These are phyloP conservation scores for Archilochus colubris DNA, from an alignment of 2,113 vertebrate genomes.

Conservation along the genomic window DNA sequence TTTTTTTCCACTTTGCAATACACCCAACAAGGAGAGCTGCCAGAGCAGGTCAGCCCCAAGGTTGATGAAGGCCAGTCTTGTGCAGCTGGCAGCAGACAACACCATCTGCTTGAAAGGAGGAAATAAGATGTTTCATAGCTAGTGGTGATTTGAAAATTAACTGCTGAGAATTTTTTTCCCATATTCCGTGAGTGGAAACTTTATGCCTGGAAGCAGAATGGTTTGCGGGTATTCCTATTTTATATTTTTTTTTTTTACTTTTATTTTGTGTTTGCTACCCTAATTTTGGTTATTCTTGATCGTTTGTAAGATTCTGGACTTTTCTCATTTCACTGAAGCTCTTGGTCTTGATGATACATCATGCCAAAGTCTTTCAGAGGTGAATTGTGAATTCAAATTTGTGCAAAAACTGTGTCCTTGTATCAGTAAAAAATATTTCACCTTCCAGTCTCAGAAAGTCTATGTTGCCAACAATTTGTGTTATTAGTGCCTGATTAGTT, in stretches of 20 bases:
- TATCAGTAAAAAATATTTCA: not conserved
- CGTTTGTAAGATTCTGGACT: not conserved
- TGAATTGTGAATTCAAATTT: not conserved
- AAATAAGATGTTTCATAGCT: not conserved
- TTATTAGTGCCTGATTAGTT: not conserved
- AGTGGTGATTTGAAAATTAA: constrained; percentile 50
- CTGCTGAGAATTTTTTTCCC: constrained; percentile 20
- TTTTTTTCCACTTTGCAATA: not conserved
- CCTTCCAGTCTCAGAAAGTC: not conserved
- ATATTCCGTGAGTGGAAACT: not conserved
- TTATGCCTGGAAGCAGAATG: not conserved
- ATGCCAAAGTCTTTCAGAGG: not conserved
- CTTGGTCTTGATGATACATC: not conserved
- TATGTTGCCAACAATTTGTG: not conserved
- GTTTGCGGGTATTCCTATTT: not conserved
- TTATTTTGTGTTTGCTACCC: not conserved
- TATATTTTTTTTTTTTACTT: rapidly evolving
- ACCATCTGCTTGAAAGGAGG: constrained; percentile 29
- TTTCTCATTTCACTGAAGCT: not conserved
- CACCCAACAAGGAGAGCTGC: not conserved
- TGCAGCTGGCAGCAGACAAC: constrained; percentile 40
- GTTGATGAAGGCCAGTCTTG: constrained; percentile 35
- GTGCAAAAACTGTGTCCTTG: not conserved
- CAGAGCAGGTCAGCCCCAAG: not conserved
- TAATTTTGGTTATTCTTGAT: not conserved